These are phyloP conservation scores for Gymnarchus niloticus DNA, from an alignment of 2,113 vertebrate species.

Conservation along the genomic window DNA sequence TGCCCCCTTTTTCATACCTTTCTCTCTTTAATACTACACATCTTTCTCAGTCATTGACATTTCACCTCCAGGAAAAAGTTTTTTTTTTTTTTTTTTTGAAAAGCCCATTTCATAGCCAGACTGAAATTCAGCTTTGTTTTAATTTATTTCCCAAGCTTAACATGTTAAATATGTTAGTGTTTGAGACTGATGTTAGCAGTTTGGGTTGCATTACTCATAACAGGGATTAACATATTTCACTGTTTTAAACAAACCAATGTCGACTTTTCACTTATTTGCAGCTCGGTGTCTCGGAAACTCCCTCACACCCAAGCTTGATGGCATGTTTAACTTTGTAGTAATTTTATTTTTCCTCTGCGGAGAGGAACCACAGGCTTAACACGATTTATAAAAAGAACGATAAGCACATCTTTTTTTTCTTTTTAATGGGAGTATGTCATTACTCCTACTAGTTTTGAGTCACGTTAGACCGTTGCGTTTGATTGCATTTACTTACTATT, in stretches of 20 bases:
- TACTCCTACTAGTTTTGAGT: not conserved
- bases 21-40: not conserved
- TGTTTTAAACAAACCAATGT: not conserved
- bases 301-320: not conserved
- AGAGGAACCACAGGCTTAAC: not conserved
- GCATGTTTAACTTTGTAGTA: not conserved
- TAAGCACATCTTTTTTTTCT: not conserved
- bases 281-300: too few relatives aligned
- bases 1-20: not conserved
- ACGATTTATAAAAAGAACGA: not conserved
- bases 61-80: not conserved
- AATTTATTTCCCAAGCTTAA: not conserved
- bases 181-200: not conserved
- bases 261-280: not conserved
- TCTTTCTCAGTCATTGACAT: not conserved
- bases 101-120: not conserved
- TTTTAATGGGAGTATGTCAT: not conserved
- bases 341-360: not conserved
- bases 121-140: not conserved
- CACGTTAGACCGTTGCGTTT: not conserved
- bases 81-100: not conserved
- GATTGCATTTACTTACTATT: not conserved
- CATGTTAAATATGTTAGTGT: not conserved
- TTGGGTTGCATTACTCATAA: slow-evolving; percentile 3
- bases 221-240: not conserved